phyloP scores from a whole-genome alignment of 2,113 vertebrate species.

The Marmota monax region DNA sequence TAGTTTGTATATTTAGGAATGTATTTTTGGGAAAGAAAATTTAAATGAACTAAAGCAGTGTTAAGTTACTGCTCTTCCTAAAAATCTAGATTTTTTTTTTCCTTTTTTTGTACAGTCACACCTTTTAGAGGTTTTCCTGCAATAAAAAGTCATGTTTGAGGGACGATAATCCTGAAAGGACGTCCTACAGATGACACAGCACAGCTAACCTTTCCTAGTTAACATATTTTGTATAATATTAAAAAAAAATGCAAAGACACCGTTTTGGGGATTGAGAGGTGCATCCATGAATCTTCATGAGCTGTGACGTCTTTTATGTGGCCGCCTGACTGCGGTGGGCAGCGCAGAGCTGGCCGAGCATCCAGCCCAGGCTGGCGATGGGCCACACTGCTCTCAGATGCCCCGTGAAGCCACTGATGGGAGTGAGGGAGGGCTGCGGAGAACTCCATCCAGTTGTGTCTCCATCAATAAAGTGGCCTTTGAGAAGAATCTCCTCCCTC shows the following conservation, averaged over 20 bases:
- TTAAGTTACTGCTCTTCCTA: conserved; percentile 86
- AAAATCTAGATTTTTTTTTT: conserved; percentile 85
- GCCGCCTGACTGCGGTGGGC: conserved; percentile 72
- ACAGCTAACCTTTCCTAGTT: conserved; percentile 82
- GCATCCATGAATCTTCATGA: conserved; percentile 78
- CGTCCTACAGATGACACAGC: conserved; percentile 69
- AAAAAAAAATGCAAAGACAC: conserved; percentile 76
- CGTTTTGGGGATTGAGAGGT: conserved; percentile 63
- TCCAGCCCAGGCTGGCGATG: background rate
- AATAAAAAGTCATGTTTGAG: conserved; percentile 85
- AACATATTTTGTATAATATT: conserved; percentile 83
- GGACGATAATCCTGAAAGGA: conserved; percentile 80
- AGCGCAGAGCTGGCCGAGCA: background rate
- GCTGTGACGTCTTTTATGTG: conserved; percentile 84
- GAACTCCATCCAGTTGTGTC: conserved; percentile 71
- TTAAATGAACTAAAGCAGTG: conserved; percentile 88
- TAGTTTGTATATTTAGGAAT: conserved; percentile 94
- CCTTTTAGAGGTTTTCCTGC: conserved; percentile 89
- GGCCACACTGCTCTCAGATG: conserved; percentile 74
- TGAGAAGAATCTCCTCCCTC: conserved; percentile 48
- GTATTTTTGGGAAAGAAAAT: conserved; percentile 91
- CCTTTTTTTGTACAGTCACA: conserved; percentile 89
- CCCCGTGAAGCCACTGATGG: conserved; percentile 84
- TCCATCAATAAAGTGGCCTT: conserved; percentile 89
- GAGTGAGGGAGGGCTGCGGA: conserved; percentile 86